phyloP scores from a whole-genome alignment of 2,113 vertebrate species.

The Procapra przewalskii region DNA sequence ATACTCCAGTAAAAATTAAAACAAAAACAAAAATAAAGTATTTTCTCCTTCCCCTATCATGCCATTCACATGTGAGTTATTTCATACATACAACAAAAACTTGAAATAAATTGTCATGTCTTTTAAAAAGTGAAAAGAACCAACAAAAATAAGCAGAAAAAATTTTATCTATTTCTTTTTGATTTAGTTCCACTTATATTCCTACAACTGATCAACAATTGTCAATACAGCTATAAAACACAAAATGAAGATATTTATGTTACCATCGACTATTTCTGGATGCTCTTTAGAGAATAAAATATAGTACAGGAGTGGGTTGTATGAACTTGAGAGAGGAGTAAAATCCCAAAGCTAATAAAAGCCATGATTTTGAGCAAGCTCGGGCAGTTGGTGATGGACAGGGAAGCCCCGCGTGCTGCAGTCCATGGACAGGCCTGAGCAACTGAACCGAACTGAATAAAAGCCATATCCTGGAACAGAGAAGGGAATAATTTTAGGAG shows the following conservation, averaged over 20 bases:
- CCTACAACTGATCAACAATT: constrained; percentile 14
- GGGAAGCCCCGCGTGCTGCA: background rate
- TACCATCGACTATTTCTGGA: background rate
- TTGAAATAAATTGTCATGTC: background rate
- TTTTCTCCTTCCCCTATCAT: background rate
- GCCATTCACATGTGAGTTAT: background rate
- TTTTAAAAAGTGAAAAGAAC: constrained; percentile 42
- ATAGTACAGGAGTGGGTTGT: background rate
- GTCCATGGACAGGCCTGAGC: background rate
- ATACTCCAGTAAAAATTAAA: background rate
- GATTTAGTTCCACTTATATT: background rate
- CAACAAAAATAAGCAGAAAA: background rate
- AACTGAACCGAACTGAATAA: background rate
- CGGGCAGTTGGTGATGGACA: background rate
- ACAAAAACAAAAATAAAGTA: background rate
- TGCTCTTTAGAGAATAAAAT: constrained; percentile 26
- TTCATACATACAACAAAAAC: constrained; percentile 9
- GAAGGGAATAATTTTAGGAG: background rate
- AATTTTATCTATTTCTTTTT: background rate
- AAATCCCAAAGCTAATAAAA: background rate
- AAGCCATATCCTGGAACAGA: background rate
- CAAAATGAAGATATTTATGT: background rate
- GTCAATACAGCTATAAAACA: constrained; percentile 4
- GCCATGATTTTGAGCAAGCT: background rate
- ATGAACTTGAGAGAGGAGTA: background rate